phyloP scores from a whole-genome alignment of 1,140 invertebrate genomes.

The Danaus plexippus region DNA sequence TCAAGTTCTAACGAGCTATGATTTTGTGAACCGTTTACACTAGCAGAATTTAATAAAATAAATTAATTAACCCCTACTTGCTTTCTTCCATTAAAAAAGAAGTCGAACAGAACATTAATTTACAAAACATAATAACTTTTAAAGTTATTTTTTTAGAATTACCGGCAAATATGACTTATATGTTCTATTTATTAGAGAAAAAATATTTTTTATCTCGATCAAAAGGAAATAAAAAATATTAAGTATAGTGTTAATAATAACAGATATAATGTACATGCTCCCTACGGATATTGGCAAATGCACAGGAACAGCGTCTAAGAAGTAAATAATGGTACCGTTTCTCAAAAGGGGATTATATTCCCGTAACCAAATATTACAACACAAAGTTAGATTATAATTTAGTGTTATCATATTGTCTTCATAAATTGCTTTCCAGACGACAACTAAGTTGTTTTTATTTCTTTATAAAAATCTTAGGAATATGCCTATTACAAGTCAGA shows the following conservation, averaged over 20 bases:
- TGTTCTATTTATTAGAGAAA: too few species aligned
- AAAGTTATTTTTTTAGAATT: neutral
- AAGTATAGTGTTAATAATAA: too few species aligned
- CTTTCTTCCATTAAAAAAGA: too few species aligned
- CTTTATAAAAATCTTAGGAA: too few species aligned
- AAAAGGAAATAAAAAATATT: too few species aligned
- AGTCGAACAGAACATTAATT: neutral
- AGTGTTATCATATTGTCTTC: neutral
- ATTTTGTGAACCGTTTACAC: neutral
- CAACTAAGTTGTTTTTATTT: too few species aligned
- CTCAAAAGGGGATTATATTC: conserved; percentile 3
- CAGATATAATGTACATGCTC: neutral
- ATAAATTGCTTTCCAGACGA: neutral
- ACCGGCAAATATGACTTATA: too few species aligned
- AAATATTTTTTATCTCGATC: too few species aligned
- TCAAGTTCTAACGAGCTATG: conserved; percentile 10
- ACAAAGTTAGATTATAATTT: conserved; percentile 8
- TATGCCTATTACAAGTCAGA: too few species aligned
- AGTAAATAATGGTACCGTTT: neutral
- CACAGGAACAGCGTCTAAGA: conserved; percentile 5
- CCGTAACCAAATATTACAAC: neutral
- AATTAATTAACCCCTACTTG: too few species aligned
- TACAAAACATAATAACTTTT: conserved; percentile 1
- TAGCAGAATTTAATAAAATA: too few species aligned
- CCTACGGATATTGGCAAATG: conserved; percentile 5